These are phyloP conservation scores for Adelognathus sp. DNA, from an alignment of 2,888 invertebrate genomes.

Conservation along the genomic window DNA sequence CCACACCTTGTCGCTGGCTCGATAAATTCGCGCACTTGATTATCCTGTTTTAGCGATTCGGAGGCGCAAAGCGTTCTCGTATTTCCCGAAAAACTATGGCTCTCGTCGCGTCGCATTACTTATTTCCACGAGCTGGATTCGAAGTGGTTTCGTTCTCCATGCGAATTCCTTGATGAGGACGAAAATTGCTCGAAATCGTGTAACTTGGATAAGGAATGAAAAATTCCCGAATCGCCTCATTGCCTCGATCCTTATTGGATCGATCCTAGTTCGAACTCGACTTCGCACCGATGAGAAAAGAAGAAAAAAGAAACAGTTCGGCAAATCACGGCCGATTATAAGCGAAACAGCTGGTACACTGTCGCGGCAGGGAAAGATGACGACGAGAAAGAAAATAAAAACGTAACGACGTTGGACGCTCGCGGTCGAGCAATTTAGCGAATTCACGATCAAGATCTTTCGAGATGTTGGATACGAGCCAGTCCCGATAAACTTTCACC, in stretches of 20 bases:
- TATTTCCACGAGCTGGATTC: constrained; percentile 16
- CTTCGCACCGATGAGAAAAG: too few relatives aligned
- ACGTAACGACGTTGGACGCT: not conserved
- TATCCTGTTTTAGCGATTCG: constrained; percentile 65
- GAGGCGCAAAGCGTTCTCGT: constrained; percentile 39
- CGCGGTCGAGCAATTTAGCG: constrained; percentile 23
- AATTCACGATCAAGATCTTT: constrained; percentile 18
- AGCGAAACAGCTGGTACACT: not conserved
- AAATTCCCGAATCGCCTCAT: not conserved
- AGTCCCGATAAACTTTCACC: constrained; percentile 51
- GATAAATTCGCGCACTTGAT: constrained; percentile 69
- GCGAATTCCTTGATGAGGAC: constrained; percentile 16
- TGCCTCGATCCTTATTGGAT: not conserved
- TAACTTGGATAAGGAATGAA: not conserved
- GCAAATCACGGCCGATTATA: not conserved
- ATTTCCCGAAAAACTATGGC: constrained; percentile 38
- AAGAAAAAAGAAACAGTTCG: not conserved
- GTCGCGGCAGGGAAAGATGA: not conserved
- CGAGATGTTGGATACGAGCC: constrained; percentile 45
- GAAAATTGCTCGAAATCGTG: constrained; percentile 15
- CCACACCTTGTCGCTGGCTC: constrained; percentile 40
- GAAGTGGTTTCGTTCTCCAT: constrained; percentile 28
- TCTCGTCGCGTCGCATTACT: constrained; percentile 8
- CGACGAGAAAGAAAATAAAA: not conserved
- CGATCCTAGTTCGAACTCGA: not conserved